These are phyloP conservation scores for Nemapogon koenigi DNA, from an alignment of 2,888 invertebrate genomes.

Conservation along the genomic window DNA sequence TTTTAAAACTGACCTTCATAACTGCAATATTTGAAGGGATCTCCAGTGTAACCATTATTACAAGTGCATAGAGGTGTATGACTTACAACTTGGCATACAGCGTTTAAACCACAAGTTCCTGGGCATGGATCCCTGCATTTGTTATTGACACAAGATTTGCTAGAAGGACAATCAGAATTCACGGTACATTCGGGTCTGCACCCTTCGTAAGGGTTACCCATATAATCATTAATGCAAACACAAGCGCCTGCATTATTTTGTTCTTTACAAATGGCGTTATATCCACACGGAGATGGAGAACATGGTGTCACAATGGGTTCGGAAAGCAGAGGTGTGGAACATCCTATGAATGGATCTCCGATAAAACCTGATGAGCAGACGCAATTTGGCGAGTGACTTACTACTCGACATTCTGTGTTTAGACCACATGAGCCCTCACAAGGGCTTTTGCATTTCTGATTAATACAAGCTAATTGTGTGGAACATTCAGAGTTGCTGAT, in stretches of 20 bases:
- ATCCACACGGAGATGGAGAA: slow-evolving; percentile 68
- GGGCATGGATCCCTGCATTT: slow-evolving; percentile 81
- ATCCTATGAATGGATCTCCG: slow-evolving; percentile 80
- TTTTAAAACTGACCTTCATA: slow-evolving; percentile 38
- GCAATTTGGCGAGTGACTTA: slow-evolving; percentile 80
- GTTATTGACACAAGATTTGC: slow-evolving; percentile 72
- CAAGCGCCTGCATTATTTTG: slow-evolving; percentile 70
- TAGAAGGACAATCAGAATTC: slow-evolving; percentile 75
- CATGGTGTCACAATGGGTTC: slow-evolving; percentile 59
- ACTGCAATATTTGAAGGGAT: slow-evolving; percentile 74
- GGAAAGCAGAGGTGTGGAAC: slow-evolving; percentile 40
- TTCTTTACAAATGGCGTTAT: slow-evolving; percentile 70
- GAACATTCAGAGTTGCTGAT: slow-evolving; percentile 78
- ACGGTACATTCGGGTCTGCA: slow-evolving; percentile 78
- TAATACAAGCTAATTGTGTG: slow-evolving; percentile 72
- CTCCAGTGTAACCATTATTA: slow-evolving; percentile 71
- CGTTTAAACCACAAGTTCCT: slow-evolving; percentile 77
- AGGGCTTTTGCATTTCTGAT: slow-evolving; percentile 79
- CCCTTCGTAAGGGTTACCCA: slow-evolving; percentile 81
- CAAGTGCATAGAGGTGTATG: slow-evolving; percentile 75
- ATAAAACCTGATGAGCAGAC: slow-evolving; percentile 71
- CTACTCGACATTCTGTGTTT: slow-evolving; percentile 77
- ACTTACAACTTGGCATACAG: slow-evolving; percentile 76
- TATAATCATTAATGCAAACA: slow-evolving; percentile 72
- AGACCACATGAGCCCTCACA: slow-evolving; percentile 75